Evolutionary conservation across 2,888 invertebrate genomes (phyloP).

Genomic region (Eupithecia pulchellata): DNA sequence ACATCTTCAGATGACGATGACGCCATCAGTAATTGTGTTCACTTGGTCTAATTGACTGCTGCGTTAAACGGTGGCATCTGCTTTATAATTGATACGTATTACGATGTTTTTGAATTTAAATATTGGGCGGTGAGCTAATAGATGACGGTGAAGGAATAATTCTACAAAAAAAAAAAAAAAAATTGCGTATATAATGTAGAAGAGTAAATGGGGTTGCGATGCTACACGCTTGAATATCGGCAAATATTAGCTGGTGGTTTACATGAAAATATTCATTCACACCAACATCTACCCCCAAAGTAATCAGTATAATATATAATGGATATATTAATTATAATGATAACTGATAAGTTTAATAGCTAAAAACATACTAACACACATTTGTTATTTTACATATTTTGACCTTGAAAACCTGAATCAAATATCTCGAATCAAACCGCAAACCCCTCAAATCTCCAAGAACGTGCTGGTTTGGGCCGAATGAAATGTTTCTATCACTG

Average conservation of each 20-base stretch:
- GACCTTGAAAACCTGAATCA: too few species aligned
- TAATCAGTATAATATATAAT: too few species aligned
- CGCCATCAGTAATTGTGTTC: slow-evolving; percentile 79
- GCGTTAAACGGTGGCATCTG: slow-evolving; percentile 75
- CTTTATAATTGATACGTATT: slow-evolving; percentile 72
- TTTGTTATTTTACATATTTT: too few species aligned
- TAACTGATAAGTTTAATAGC: too few species aligned
- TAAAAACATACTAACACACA: too few species aligned
- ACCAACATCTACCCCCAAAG: not conserved
- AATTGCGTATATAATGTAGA: not conserved
- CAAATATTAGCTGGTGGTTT: too few species aligned
- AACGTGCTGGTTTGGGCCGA: too few species aligned
- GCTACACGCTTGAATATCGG: not conserved
- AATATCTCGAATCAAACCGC: too few species aligned
- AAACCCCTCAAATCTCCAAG: not conserved
- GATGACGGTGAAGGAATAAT: not conserved
- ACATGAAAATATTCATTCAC: too few species aligned
- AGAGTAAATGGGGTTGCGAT: not conserved
- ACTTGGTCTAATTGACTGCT: slow-evolving; percentile 80
- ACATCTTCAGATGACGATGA: slow-evolving; percentile 74
- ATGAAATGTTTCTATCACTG: too few species aligned
- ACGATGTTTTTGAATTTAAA: slow-evolving; percentile 47
- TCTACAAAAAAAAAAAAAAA: not conserved
- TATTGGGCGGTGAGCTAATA: slow-evolving; percentile 25
- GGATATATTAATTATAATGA: too few species aligned